Evolutionary conservation across 2,888 invertebrate genomes (phyloP), one percentile per base, ranked within the genome.

Genomic region (Hartigia nigra): DNA sequence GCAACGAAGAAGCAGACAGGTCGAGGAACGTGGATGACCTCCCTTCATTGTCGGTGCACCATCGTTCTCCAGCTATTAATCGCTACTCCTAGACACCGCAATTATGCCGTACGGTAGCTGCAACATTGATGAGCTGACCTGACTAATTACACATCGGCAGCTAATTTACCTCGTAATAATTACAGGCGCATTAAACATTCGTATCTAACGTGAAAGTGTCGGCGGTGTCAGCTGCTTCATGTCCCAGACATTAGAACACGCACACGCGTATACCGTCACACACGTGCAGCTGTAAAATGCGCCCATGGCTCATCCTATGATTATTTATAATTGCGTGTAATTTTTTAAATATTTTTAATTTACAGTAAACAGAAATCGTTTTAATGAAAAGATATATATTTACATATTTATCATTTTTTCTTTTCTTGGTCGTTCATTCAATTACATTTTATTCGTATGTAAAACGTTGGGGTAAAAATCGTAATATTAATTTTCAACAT

Each of bases 101-200:
- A 82, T 83, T 81, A 83, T 75, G 76, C 79, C 37, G 72, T 75
- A 34, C 14, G 23, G 31, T 78, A 74, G 74, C 70, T 85, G 83
- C 82, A 86, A 84, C 80, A 86, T 86, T 84, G 76, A 86, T 86
- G 82, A 86, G 81, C 12, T 12, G 75, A 70, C 74, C 72, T 34
- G 72, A 72, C 72, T 72, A 72, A 72, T 75, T 36, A 75, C 75
- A 75, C 35, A 36, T 75, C 34, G 75, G 76, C 55, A 74, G 80
- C 82, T 85, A 86, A 86, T 86, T 85, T 85, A 79, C 84, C 80
- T 83, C 79, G 81, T 86, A 86, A 86, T 84, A 86, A 86, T 86
- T 86, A 83, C 80, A 37, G 76, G 74, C 80, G 78, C 84, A 86
- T 86, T 85, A 83, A 86, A 86, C 84, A 86, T 86, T 86, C 81